Evolutionary conservation across 2,888 invertebrate species (phyloP).

Genomic region (Morpho achilles): DNA sequence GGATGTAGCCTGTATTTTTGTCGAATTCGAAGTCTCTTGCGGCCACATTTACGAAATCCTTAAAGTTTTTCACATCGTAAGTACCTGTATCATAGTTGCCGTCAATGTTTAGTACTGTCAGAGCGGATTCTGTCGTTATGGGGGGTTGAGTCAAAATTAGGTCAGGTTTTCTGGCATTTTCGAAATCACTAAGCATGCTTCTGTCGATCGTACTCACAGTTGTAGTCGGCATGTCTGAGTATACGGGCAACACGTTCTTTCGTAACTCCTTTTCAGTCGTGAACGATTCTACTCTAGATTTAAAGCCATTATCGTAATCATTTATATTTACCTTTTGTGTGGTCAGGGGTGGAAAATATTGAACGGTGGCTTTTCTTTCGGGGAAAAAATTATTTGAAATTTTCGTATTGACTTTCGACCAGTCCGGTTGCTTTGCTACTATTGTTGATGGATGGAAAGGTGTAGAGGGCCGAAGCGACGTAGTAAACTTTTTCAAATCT

Average conservation of each 20-base stretch:
- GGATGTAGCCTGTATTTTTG: slow-evolving; percentile 35
- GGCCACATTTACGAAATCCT: slow-evolving; percentile 52
- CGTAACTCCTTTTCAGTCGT: slow-evolving; percentile 33
- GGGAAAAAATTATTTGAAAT: slow-evolving; percentile 31
- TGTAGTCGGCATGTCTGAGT: slow-evolving; percentile 5
- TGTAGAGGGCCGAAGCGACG: slow-evolving; percentile 16
- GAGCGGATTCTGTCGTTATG: slow-evolving; percentile 30
- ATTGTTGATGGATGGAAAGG: slow-evolving; percentile 4
- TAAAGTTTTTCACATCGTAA: slow-evolving; percentile 58
- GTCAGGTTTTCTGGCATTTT: neutral
- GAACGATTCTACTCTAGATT: slow-evolving; percentile 44
- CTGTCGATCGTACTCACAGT: neutral
- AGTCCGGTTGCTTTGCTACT: slow-evolving; percentile 9
- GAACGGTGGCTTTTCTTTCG: slow-evolving; percentile 55
- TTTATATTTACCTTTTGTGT: slow-evolving; percentile 40
- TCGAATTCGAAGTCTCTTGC: slow-evolving; percentile 47
- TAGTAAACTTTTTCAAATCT: slow-evolving; percentile 55
- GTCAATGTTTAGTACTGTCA: slow-evolving; percentile 32
- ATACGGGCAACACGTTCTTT: slow-evolving; percentile 26
- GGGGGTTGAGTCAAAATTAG: slow-evolving; percentile 38
- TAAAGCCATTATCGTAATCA: slow-evolving; percentile 44
- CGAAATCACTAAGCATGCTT: no score
- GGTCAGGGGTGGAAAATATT: slow-evolving; percentile 61
- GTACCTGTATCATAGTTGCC: slow-evolving; percentile 46
- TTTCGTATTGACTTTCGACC: slow-evolving; percentile 23